phyloP scores from a whole-genome alignment of 2,113 vertebrate species.

The Steatornis caripensis region DNA sequence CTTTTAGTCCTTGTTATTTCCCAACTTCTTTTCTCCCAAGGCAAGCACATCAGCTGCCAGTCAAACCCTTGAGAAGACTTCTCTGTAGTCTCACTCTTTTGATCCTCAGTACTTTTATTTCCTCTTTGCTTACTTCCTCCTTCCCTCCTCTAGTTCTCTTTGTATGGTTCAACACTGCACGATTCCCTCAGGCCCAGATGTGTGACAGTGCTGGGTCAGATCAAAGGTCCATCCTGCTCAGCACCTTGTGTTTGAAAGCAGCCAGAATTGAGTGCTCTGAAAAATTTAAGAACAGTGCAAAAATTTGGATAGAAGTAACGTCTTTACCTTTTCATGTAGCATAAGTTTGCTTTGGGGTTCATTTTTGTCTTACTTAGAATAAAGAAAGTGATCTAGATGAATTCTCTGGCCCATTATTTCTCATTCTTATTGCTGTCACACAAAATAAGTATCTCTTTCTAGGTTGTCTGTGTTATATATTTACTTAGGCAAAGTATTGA shows the following conservation, averaged over 20 bases:
- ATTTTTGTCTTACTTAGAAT: not conserved
- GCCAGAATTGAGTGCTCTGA: not conserved
- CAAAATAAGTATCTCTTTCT: not conserved
- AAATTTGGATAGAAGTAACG: not conserved
- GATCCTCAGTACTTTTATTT: not conserved
- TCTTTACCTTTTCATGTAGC: not conserved
- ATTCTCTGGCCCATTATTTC: not conserved
- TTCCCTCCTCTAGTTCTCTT: not conserved
- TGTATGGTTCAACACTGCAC: not conserved
- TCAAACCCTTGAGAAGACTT: not conserved
- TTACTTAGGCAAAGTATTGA: slow-evolving; percentile 21
- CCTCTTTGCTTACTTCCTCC: not conserved
- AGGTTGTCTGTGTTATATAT: not conserved
- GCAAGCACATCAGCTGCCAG: not conserved
- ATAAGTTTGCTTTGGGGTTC: not conserved
- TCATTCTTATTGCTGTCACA: slow-evolving; percentile 1
- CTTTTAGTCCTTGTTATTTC: not conserved
- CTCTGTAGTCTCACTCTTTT: not conserved
- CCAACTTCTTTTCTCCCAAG: not conserved
- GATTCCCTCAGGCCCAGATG: not conserved
- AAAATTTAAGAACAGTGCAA: not conserved
- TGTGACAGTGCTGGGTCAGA: not conserved
- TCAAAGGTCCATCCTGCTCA: not conserved
- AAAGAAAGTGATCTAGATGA: not conserved
- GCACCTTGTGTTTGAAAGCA: not conserved